Percentiles rank a stretch among this genome's conserved stretches.
These are phyloP conservation scores for Pemphigus obesinymphae DNA, from an alignment of 1,140 invertebrate species.

Conservation along the genomic window DNA sequence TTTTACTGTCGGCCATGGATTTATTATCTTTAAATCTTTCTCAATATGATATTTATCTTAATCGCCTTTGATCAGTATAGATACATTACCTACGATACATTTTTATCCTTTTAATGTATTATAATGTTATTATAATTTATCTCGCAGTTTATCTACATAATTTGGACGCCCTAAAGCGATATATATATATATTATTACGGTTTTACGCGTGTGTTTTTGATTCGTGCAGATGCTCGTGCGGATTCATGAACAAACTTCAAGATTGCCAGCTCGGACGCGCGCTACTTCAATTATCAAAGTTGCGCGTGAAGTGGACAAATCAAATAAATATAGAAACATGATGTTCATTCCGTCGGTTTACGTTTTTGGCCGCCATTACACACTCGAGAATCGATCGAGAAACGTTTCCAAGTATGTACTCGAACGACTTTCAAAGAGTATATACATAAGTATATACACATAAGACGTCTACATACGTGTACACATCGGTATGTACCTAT, in stretches of 20 bases:
- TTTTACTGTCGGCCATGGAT: too few species aligned
- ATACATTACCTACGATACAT: too few species aligned
- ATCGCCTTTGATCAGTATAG: too few species aligned
- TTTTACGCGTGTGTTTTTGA: too few species aligned
- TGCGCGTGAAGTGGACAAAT: not conserved
- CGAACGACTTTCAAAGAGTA: constrained; percentile 5
- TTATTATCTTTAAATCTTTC: too few species aligned
- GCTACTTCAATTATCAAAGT: not conserved
- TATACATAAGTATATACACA: not conserved
- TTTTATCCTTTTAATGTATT: too few species aligned
- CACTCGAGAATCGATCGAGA: constrained; percentile 6
- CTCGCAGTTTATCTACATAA: too few species aligned
- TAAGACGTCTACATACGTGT: not conserved
- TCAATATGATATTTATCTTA: too few species aligned
- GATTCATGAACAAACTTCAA: constrained; percentile 5
- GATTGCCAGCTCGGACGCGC: not conserved
- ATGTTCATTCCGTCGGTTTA: not conserved
- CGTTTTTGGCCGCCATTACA: not conserved
- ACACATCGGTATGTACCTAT: not conserved
- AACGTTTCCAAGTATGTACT: not conserved
- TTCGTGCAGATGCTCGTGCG: not conserved
- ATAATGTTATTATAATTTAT: too few species aligned
- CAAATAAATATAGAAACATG: constrained; percentile 8
- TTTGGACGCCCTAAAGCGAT: too few species aligned
- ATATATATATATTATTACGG: too few species aligned